Conservation (phyloP, 92 coral and sea anemone genomes). For the Virgularia gustaviana region DNA sequence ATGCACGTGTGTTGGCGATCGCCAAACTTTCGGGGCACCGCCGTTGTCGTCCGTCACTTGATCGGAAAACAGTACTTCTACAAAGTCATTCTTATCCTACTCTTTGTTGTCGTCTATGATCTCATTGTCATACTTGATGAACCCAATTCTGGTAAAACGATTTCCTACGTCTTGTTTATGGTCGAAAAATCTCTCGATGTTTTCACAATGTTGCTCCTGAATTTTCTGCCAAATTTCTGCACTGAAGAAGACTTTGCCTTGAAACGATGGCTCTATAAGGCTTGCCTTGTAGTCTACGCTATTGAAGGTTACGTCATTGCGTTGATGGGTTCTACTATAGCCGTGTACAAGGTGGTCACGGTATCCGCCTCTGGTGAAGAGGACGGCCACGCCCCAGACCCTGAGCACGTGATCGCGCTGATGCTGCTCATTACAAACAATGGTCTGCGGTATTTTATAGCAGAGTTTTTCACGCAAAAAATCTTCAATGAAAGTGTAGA, state of each 20-base stretch:
- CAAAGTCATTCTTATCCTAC: constrained; percentile 31
- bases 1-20: constrained; percentile 11
- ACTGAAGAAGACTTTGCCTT: neutral
- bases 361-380: neutral
- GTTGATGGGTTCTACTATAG: constrained; percentile 43
- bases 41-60: constrained; percentile 14
- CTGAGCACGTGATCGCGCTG: constrained; percentile 36
- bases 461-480: constrained; percentile 54
- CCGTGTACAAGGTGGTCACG: constrained; percentile 50
- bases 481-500: constrained; percentile 47
- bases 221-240: constrained; percentile 41
- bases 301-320: constrained; percentile 34
- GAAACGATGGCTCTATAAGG: constrained; percentile 21
- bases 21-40: constrained; percentile 35
- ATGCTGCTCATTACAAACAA: constrained; percentile 56
- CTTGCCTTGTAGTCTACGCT: constrained; percentile 36
- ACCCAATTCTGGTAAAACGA: neutral
- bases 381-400: constrained; percentile 13
- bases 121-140: constrained; percentile 22
- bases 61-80: constrained; percentile 43
- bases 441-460: constrained; percentile 49
- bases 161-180: constrained; percentile 17
- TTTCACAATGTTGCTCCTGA: constrained; percentile 29
- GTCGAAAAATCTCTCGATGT: constrained; percentile 42
- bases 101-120: constrained; percentile 48